Evolutionary conservation across 1,140 invertebrate genomes (phyloP).

Genomic region (Matsumurasca onukii): DNA sequence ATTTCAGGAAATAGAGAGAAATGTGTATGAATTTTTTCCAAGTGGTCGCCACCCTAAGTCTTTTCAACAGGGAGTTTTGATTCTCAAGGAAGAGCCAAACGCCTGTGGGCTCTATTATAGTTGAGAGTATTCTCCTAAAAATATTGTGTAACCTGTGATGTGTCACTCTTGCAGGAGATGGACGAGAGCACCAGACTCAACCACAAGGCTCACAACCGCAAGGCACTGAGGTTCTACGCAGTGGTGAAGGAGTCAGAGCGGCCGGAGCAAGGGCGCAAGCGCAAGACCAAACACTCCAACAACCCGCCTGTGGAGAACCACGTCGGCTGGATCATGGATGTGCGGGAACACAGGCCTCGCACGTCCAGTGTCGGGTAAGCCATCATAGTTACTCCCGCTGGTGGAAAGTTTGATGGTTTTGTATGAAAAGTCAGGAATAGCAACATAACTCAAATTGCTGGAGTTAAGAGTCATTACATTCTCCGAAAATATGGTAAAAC

Average conservation of each 20-base stretch:
- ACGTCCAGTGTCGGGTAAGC: conserved; percentile 70
- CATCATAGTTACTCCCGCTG: conserved; percentile 17
- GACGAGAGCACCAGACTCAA: background rate
- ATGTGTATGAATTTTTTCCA: no score
- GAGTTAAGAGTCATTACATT: no score
- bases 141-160: background rate
- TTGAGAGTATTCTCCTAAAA: no score
- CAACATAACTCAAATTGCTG: no score
- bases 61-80: no score
- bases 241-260: conserved; percentile 79
- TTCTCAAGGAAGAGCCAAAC: no score
- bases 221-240: conserved; percentile 76
- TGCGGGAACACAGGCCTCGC: conserved; percentile 74
- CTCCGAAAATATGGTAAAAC: no score
- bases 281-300: conserved; percentile 88
- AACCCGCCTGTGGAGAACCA: conserved; percentile 94
- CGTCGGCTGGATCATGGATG: conserved; percentile 96
- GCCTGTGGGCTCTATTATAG: no score
- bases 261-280: conserved; percentile 64
- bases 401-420: no score
- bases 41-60: no score
- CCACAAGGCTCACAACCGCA: conserved; percentile 1
- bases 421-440: no score
- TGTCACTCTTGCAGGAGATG: conserved; percentile 8
- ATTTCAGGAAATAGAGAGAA: no score